These are phyloP conservation scores for Porites australiensis DNA, from an alignment of 64 coral and sea anemone species.

Conservation along the genomic window DNA sequence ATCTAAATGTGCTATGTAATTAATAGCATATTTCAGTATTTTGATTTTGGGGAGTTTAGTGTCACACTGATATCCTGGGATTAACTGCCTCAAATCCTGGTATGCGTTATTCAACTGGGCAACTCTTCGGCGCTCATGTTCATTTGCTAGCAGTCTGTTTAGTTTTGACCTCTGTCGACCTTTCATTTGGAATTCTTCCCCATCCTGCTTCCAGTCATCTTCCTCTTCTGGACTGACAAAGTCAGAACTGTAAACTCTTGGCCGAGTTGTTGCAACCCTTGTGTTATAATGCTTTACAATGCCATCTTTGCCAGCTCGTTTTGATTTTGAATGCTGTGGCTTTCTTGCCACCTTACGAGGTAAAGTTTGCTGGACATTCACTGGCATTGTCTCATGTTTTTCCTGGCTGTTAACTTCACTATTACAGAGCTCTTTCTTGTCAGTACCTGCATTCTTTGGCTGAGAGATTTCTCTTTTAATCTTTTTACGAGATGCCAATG, in stretches of 20 bases:
- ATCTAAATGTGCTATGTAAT: constrained; percentile 90
- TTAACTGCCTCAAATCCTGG: constrained; percentile 84
- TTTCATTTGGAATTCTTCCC: constrained; percentile 39
- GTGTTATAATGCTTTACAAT: constrained; percentile 62
- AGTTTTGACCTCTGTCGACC: constrained; percentile 82
- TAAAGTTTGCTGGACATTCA: neutral
- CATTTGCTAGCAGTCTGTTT: constrained; percentile 93
- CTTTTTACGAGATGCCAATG: neutral
- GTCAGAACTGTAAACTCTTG: constrained; percentile 45
- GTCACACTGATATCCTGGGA: constrained; percentile 97
- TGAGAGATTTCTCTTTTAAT: neutral
- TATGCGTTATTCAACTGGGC: constrained; percentile 93
- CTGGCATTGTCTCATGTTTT: neutral
- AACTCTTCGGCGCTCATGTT: constrained; percentile 91
- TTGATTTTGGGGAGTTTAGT: constrained; percentile 97
- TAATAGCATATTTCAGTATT: constrained; percentile 93
- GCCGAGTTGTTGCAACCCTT: constrained; percentile 34
- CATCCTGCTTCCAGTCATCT: constrained; percentile 54
- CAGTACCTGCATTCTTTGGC: neutral
- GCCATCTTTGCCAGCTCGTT: neutral
- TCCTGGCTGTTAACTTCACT: neutral
- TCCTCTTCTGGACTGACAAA: constrained; percentile 37
- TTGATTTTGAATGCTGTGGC: constrained; percentile 9
- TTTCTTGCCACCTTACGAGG: neutral
- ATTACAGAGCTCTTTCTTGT: neutral